These are phyloP conservation scores for Hycleus cichorii DNA, from an alignment of 1,140 invertebrate genomes.

Conservation along the genomic window DNA sequence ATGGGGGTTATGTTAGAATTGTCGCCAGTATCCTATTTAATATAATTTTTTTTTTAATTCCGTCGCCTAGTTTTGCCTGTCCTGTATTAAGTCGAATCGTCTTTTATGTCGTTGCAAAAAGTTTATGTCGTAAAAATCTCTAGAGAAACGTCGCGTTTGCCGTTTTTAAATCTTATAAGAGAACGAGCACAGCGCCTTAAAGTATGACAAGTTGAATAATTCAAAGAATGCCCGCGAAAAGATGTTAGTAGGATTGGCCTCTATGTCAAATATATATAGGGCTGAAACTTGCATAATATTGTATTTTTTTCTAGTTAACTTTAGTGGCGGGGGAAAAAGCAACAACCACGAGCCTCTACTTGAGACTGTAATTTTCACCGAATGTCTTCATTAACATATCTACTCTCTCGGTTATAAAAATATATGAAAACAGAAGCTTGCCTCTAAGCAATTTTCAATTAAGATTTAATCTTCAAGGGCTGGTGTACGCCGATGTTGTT, in stretches of 20 bases:
- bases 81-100: slow-evolving; percentile 10
- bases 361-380: slow-evolving; percentile 11
- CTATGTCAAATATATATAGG: slow-evolving; percentile 7
- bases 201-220: slow-evolving; percentile 21
- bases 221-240: slow-evolving; percentile 10
- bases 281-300: background rate
- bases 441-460: slow-evolving; percentile 15
- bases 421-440: slow-evolving; percentile 13
- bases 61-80: too few relatives aligned
- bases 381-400: slow-evolving; percentile 18
- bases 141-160: slow-evolving; percentile 11
- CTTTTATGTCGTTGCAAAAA: slow-evolving; percentile 13
- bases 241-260: background rate
- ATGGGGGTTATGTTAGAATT: too few relatives aligned
- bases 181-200: slow-evolving; percentile 4
- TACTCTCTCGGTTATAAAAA: slow-evolving; percentile 14
- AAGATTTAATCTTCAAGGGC: slow-evolving; percentile 2
- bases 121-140: slow-evolving; percentile 12
- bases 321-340: background rate
- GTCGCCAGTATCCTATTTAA: too few relatives aligned
- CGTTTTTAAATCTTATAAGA: slow-evolving; percentile 19
- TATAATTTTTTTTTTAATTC: too few relatives aligned
- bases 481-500: too few relatives aligned
- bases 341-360: background rate
- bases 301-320: background rate